Conservation (phyloP, 2,888 invertebrate genomes). For the Morpho achilles region DNA sequence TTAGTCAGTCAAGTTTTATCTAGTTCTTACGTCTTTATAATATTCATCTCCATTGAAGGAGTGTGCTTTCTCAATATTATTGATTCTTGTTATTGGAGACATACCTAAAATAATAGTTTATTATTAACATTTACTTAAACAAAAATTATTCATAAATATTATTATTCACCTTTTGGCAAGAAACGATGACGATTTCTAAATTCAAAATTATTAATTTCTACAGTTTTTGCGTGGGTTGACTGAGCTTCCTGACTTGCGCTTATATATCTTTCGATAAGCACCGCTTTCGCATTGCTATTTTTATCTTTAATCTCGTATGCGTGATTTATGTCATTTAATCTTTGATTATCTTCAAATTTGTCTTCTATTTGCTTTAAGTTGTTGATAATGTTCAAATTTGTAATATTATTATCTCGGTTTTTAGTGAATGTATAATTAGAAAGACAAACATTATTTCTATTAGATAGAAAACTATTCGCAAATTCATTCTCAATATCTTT, state of each 20-base stretch:
- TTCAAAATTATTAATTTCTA: slow-evolving; percentile 40
- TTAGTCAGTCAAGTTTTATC: background rate
- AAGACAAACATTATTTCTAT: background rate
- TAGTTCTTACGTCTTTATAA: slow-evolving; percentile 51
- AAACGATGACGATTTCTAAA: slow-evolving; percentile 66
- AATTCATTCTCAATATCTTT: slow-evolving; percentile 13
- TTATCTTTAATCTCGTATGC: background rate
- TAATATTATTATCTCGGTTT: background rate
- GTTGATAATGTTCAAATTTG: background rate
- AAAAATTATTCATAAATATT: background rate
- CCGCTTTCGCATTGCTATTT: no score
- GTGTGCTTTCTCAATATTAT: slow-evolving; percentile 36
- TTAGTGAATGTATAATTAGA: background rate
- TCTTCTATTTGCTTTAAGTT: slow-evolving; percentile 1
- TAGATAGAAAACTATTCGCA: slow-evolving; percentile 13
- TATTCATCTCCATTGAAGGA: slow-evolving; percentile 41
- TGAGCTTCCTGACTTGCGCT: slow-evolving; percentile 7
- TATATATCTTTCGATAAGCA: background rate
- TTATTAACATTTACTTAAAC: background rate
- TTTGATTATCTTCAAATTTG: background rate
- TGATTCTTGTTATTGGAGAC: slow-evolving; percentile 73
- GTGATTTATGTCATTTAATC: background rate
- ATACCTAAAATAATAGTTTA: slow-evolving; percentile 43
- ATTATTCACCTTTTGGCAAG: slow-evolving; percentile 75
- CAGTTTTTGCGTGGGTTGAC: slow-evolving; percentile 16